Evolutionary conservation across 2,888 invertebrate genomes (phyloP).

Genomic region (Eilema depressum): DNA sequence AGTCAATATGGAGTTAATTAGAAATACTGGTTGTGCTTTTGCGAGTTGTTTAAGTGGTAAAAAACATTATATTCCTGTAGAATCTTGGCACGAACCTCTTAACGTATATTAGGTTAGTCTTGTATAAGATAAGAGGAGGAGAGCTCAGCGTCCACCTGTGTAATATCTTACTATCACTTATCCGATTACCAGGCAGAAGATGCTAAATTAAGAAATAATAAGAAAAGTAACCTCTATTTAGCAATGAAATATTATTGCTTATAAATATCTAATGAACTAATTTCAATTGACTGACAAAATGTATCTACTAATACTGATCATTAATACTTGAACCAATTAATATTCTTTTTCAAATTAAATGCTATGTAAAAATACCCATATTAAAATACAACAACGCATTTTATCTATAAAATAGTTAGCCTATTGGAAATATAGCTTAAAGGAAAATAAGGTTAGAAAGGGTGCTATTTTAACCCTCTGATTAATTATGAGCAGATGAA

Average conservation of each 20-base stretch:
- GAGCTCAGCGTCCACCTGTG: background rate
- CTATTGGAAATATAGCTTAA: background rate
- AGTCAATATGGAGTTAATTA: background rate
- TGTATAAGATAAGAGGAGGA: background rate
- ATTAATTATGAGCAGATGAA: conserved; percentile 1
- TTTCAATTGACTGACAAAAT: background rate
- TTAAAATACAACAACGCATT: background rate
- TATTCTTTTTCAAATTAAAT: too few species aligned
- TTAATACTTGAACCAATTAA: too few species aligned
- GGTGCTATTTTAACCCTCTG: background rate
- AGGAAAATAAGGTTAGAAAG: background rate
- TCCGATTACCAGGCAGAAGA: background rate
- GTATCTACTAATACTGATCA: background rate
- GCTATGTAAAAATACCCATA: background rate
- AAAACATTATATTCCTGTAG: background rate
- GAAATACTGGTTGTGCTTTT: background rate
- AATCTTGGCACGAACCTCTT: background rate
- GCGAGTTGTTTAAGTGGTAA: background rate
- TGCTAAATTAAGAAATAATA: background rate
- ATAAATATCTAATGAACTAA: background rate
- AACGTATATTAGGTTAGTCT: background rate
- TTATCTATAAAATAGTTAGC: too few species aligned
- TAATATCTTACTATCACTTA: background rate
- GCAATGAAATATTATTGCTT: background rate
- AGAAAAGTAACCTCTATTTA: background rate